Evolutionary conservation across 2,888 invertebrate species (phyloP).

Genomic region (Epinotia demarniana): DNA sequence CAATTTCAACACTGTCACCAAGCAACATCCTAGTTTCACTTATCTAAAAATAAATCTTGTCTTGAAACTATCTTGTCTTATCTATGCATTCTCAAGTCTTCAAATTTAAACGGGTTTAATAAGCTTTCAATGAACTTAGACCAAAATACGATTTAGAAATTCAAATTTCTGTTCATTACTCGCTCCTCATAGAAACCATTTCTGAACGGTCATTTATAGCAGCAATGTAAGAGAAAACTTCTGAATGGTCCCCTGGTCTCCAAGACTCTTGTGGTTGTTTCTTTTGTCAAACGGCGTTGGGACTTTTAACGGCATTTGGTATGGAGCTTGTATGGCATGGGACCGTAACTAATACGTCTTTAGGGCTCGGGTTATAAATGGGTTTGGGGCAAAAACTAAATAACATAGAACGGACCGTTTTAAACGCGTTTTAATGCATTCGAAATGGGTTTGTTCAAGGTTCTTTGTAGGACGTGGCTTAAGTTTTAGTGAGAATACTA

Average conservation of each 20-base stretch:
- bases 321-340: slow-evolving; percentile 58
- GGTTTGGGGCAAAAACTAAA: slow-evolving; percentile 71
- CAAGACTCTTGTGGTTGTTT: slow-evolving; percentile 9
- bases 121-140: slow-evolving; percentile 1
- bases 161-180: neutral
- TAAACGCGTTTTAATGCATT: slow-evolving; percentile 44
- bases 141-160: slow-evolving; percentile 5
- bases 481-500: neutral
- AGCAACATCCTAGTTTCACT: neutral
- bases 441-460: slow-evolving; percentile 36
- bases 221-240: slow-evolving; percentile 11
- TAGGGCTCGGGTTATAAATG: slow-evolving; percentile 53
- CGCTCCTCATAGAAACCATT: neutral
- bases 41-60: neutral
- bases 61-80: neutral
- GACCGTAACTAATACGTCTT: slow-evolving; percentile 78
- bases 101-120: neutral
- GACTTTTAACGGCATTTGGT: slow-evolving; percentile 36
- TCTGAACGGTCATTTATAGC: neutral
- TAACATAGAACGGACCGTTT: slow-evolving; percentile 52
- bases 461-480: slow-evolving; percentile 24
- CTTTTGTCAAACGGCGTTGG: slow-evolving; percentile 38
- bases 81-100: slow-evolving; percentile 27
- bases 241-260: neutral
- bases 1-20: neutral